Conservation (phyloP, 1,140 invertebrate species). For the Zaprionus taronus region DNA sequence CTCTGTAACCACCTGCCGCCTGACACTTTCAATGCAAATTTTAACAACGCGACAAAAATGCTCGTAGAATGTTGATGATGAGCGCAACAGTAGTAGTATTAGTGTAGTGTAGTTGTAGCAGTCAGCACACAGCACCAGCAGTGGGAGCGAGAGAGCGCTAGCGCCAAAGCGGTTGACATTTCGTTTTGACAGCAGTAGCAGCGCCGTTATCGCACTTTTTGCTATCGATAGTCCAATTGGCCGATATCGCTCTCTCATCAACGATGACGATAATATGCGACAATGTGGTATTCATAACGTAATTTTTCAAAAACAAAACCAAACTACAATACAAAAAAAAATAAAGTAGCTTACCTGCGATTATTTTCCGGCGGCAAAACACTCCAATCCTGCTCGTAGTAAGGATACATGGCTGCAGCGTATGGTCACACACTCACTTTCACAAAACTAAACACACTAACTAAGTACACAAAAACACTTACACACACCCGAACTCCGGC, state of each 20-base stretch:
- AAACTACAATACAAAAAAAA: conserved; percentile 1
- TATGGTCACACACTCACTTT: conserved; percentile 2
- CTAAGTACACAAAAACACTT: conserved; percentile 42
- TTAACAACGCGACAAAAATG: conserved; percentile 79
- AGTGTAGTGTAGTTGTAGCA: conserved; percentile 31
- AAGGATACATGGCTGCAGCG: conserved; percentile 86
- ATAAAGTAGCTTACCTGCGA: conserved; percentile 87
- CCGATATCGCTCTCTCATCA: not conserved
- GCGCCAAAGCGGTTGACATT: conserved; percentile 51
- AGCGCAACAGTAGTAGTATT: conserved; percentile 73
- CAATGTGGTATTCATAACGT: conserved; percentile 19
- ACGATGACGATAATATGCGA: conserved; percentile 5
- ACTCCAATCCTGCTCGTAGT: conserved; percentile 92
- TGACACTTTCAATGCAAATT: conserved; percentile 61
- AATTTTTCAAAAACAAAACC: conserved; percentile 17
- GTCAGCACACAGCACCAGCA: conserved; percentile 16
- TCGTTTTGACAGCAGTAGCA: conserved; percentile 42
- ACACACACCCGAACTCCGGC: conserved; percentile 43
- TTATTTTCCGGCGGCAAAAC: conserved; percentile 92
- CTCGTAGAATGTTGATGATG: conserved; percentile 74
- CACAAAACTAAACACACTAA: conserved; percentile 37
- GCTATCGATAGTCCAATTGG: conserved; percentile 35
- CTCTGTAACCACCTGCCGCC: conserved; percentile 58
- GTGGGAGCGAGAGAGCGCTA: conserved; percentile 66
- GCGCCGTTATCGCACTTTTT: conserved; percentile 21